Evolutionary conservation across 2,888 invertebrate species (phyloP).

Genomic region (Biston betularia): DNA sequence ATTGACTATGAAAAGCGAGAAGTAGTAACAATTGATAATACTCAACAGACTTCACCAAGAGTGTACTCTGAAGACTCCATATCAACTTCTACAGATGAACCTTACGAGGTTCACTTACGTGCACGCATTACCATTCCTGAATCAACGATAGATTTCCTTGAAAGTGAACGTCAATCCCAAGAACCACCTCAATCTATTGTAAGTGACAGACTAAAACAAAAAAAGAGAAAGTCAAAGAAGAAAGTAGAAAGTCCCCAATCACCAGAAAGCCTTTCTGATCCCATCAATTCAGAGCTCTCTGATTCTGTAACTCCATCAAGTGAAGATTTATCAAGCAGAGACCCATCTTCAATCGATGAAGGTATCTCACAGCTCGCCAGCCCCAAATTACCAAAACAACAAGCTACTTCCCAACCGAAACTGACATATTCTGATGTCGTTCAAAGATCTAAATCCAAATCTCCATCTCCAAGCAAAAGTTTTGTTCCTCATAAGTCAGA

Average conservation of each 20-base stretch:
- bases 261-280: conserved; percentile 82
- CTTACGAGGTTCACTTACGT: conserved; percentile 87
- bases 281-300: conserved; percentile 80
- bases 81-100: conserved; percentile 83
- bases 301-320: conserved; percentile 77
- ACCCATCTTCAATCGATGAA: conserved; percentile 78
- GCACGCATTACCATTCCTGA: conserved; percentile 86
- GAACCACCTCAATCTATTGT: conserved; percentile 64
- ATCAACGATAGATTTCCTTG: conserved; percentile 70
- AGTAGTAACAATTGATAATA: conserved; percentile 57
- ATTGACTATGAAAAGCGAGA: conserved; percentile 55
- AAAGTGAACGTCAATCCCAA: conserved; percentile 70
- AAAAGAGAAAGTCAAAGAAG: conserved; percentile 74
- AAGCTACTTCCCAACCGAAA: conserved; percentile 58
- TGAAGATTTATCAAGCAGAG: conserved; percentile 74
- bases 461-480: conserved; percentile 78
- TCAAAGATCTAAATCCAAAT: conserved; percentile 81
- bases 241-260: conserved; percentile 74
- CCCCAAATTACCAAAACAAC: conserved; percentile 58
- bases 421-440: conserved; percentile 81
- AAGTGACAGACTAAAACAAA: conserved; percentile 72
- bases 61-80: conserved; percentile 81
- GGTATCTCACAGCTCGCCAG: conserved; percentile 77
- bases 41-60: conserved; percentile 84
- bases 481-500: conserved; percentile 63